Evolutionary conservation across 1,140 invertebrate genomes (phyloP).

Genomic region (Theocolax elegans): DNA sequence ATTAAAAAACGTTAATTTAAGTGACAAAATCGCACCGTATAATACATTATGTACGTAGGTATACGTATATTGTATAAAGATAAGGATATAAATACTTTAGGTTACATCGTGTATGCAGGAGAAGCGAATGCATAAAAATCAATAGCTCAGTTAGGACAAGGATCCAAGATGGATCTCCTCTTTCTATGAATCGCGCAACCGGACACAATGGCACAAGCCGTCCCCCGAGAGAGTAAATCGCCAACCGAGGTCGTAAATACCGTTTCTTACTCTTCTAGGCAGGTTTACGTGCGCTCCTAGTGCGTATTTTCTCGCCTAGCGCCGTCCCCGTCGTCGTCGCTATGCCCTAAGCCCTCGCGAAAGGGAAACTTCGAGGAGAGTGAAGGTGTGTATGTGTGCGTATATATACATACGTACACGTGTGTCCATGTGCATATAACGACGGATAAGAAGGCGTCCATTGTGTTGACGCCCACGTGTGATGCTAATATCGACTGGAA

Average conservation of each 20-base stretch:
- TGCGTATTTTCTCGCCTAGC: constrained; percentile 11
- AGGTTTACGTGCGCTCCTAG: constrained; percentile 9
- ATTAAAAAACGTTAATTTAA: no score
- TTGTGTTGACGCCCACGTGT: constrained; percentile 26
- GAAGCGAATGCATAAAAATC: no score
- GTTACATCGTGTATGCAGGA: no score
- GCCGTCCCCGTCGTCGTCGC: not conserved
- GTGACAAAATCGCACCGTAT: no score
- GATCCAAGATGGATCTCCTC: constrained; percentile 10
- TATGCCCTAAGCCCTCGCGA: not conserved
- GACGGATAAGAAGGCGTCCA: not conserved
- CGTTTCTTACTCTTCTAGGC: not conserved
- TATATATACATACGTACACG: not conserved
- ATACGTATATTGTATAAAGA: no score
- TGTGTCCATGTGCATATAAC: not conserved
- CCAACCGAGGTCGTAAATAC: constrained; percentile 21
- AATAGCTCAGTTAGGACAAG: no score
- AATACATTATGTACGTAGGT: no score
- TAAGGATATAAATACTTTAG: no score
- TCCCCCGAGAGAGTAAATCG: no score
- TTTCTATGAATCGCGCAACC: not conserved
- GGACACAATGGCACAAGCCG: no score
- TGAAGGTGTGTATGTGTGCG: not conserved
- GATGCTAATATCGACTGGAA: constrained; percentile 26
- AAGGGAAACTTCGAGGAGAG: not conserved